Evolutionary conservation across 1,140 invertebrate genomes (phyloP).

Genomic region (Drosophila ananassae): DNA sequence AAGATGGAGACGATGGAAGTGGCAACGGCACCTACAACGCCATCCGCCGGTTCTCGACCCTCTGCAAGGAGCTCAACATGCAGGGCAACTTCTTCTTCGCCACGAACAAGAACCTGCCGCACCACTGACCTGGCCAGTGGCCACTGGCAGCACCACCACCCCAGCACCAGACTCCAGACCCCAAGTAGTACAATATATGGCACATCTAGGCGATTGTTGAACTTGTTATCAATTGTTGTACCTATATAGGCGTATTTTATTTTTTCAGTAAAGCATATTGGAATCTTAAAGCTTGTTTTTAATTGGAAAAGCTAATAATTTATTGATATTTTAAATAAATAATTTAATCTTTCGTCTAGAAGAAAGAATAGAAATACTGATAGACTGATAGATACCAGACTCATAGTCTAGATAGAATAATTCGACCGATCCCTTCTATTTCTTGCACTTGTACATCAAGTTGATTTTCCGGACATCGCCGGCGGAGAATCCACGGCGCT

Average conservation of each 20-base stretch:
- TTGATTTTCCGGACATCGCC: constrained; percentile 90
- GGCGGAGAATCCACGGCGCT: constrained; percentile 89
- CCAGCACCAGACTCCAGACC: background rate
- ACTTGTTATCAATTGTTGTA: constrained; percentile 20
- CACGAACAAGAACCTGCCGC: constrained; percentile 74
- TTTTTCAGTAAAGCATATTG: constrained; percentile 47
- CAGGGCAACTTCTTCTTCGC: constrained; percentile 80
- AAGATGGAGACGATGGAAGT: constrained; percentile 52
- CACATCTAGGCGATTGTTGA: constrained; percentile 39
- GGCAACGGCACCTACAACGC: constrained; percentile 63
- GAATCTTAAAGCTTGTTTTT: background rate
- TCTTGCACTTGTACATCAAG: constrained; percentile 89
- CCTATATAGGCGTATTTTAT: constrained; percentile 49
- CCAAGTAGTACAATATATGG: constrained; percentile 30
- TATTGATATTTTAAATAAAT: no score
- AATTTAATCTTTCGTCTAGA: no score
- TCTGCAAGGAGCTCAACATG: constrained; percentile 81
- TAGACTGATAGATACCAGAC: constrained; percentile 1
- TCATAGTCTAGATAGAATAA: background rate
- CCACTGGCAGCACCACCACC: background rate
- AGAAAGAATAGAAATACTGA: background rate
- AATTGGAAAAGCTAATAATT: no score
- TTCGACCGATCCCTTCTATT: no score
- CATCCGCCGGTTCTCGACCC: constrained; percentile 78
- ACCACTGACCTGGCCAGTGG: constrained; percentile 45